Percentiles rank a stretch among this genome's conserved stretches.
Evolutionary conservation across 2,113 vertebrate genomes (phyloP).

Genomic region (Gymnorhina tibicen): DNA sequence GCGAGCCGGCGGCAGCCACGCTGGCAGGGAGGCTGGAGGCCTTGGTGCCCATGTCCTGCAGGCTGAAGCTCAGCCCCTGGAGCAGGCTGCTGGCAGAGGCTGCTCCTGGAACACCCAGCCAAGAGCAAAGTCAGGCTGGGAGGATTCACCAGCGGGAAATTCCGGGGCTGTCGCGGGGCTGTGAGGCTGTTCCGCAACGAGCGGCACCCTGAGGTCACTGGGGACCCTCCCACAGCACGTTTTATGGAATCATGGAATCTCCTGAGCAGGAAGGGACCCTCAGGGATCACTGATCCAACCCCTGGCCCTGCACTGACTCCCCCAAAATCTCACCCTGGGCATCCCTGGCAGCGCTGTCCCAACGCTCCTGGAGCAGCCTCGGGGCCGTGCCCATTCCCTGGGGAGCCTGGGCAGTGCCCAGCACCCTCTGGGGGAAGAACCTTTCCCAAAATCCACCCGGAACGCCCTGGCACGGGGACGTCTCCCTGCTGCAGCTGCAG

Average conservation of each 20-base stretch:
- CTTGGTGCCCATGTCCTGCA: conserved; percentile 93
- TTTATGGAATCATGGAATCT: too few relatives aligned
- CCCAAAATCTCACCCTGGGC: neutral
- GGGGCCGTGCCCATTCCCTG: neutral
- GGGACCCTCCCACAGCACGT: neutral
- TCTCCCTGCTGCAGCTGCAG: neutral
- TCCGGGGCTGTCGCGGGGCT: rapidly evolving
- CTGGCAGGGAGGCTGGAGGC: conserved; percentile 76
- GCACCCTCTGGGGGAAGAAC: neutral
- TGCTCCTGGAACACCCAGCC: conserved; percentile 58
- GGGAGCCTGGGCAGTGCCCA: neutral
- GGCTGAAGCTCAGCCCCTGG: conserved; percentile 95
- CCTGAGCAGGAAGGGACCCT: neutral
- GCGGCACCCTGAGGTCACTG: rapidly evolving
- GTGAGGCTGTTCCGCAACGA: neutral
- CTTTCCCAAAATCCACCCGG: neutral
- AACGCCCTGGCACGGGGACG: rapidly evolving
- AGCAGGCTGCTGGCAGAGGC: conserved; percentile 94
- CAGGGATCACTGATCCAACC: neutral
- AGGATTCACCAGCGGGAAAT: neutral
- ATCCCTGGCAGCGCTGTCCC: neutral
- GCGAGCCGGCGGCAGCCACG: conserved; percentile 27
- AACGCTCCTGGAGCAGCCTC: neutral
- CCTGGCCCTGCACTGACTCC: neutral
- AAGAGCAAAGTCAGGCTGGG: neutral